Percentiles rank a stretch among this genome's conserved stretches.
Conservation (phyloP, 2,113 vertebrate species). For the Dinomys branickii region DNA sequence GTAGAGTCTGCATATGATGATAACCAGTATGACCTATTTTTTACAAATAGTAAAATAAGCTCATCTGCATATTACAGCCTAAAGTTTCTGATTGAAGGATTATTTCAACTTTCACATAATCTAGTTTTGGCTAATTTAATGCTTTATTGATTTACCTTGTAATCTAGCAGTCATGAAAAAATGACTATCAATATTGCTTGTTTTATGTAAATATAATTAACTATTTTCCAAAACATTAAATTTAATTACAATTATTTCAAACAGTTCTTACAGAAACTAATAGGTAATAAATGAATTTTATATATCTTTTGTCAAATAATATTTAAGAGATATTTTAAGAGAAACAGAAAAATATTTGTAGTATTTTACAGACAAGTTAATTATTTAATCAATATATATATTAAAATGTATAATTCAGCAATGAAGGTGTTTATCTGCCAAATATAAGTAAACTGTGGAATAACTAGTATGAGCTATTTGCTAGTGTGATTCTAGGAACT, state of each 20-base stretch:
- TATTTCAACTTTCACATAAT: background rate
- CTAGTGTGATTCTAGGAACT: background rate
- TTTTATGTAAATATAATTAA: background rate
- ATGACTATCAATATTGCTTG: background rate
- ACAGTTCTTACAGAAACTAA: background rate
- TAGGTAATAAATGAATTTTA: too few relatives aligned
- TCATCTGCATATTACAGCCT: background rate
- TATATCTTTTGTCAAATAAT: background rate
- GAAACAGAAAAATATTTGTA: background rate
- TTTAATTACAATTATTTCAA: background rate
- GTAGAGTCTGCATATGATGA: background rate
- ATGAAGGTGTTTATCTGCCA: background rate
- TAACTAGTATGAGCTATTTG: background rate
- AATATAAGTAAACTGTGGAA: background rate
- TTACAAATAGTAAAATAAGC: constrained; percentile 10
- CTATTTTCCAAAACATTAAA: constrained; percentile 2
- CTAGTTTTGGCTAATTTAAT: background rate
- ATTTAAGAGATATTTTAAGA: background rate
- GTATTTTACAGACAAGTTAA: background rate
- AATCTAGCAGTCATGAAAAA: background rate
- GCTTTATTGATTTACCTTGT: background rate
- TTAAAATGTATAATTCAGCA: background rate
- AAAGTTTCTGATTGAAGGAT: background rate
- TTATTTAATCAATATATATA: background rate
- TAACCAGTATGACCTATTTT: background rate